A percentile compares a stretch with the other conserved stretches of the same genome.
phyloP scores from a whole-genome alignment of 1,140 invertebrate species.

The Aphis craccivora region DNA sequence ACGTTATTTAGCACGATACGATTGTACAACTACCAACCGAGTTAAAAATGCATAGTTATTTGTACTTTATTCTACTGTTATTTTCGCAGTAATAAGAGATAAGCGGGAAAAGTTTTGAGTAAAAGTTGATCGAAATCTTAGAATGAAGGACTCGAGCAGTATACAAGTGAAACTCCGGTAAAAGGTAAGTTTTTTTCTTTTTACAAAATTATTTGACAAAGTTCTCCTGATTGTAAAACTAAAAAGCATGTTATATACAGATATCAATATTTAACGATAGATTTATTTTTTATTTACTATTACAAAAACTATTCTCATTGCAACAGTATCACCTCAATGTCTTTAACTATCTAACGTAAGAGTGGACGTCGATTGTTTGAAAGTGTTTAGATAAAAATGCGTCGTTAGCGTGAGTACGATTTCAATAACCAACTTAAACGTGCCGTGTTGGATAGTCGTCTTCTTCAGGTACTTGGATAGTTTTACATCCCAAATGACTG shows the following conservation, averaged over 20 bases:
- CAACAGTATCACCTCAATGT: background rate
- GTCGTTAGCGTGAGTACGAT: background rate
- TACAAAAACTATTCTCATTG: background rate
- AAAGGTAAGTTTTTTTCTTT: background rate
- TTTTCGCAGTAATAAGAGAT: conserved; percentile 35
- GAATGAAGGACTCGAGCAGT: background rate
- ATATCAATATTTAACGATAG: background rate
- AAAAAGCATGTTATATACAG: background rate
- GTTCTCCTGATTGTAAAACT: background rate
- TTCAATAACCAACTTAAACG: background rate
- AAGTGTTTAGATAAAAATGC: background rate
- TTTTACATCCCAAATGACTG: background rate
- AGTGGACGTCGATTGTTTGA: background rate
- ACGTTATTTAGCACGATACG: background rate
- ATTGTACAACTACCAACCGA: conserved; percentile 15
- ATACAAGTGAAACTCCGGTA: background rate
- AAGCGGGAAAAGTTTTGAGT: conserved; percentile 27
- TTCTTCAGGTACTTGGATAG: background rate
- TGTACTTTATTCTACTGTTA: background rate
- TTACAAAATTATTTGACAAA: background rate
- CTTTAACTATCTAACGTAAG: background rate
- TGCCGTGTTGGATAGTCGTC: too few species aligned
- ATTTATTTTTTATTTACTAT: background rate
- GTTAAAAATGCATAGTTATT: conserved; percentile 26
- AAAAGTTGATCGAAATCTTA: conserved; percentile 50